These are phyloP conservation scores for Drosophila koepferae DNA, from an alignment of 2,888 invertebrate species.

Conservation along the genomic window DNA sequence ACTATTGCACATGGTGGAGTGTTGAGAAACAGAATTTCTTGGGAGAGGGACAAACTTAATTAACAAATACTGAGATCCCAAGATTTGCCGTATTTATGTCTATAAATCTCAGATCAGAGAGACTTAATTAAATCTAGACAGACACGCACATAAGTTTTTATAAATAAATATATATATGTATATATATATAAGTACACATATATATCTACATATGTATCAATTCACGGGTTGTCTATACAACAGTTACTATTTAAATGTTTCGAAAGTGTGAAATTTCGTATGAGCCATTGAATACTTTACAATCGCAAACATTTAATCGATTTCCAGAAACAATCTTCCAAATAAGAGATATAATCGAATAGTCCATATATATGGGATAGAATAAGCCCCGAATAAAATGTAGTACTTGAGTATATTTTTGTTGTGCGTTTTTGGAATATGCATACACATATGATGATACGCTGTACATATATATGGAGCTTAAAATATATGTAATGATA, in stretches of 20 bases:
- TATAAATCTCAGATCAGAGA: background rate
- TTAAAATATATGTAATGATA: background rate
- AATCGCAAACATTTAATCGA: background rate
- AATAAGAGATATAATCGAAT: background rate
- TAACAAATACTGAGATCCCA: constrained; percentile 12
- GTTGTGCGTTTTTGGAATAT: background rate
- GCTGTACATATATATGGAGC: background rate
- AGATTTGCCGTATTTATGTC: background rate
- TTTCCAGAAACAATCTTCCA: background rate
- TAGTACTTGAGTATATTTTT: background rate
- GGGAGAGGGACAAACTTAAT: background rate
- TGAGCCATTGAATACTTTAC: background rate
- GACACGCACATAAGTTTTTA: background rate
- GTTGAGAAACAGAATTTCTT: background rate
- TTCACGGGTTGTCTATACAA: background rate
- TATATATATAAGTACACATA: background rate
- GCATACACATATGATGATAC: background rate
- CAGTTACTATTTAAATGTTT: background rate
- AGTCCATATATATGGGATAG: background rate
- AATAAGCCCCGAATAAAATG: background rate
- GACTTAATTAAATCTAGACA: background rate
- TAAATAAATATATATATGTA: background rate
- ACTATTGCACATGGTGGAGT: constrained; percentile 36
- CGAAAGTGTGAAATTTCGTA: background rate
- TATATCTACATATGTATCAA: background rate